Evolutionary conservation across 30 jellyfish, hydroid and myxozoan genomes (phyloP).

Genomic region (Turritopsis dohrnii): DNA sequence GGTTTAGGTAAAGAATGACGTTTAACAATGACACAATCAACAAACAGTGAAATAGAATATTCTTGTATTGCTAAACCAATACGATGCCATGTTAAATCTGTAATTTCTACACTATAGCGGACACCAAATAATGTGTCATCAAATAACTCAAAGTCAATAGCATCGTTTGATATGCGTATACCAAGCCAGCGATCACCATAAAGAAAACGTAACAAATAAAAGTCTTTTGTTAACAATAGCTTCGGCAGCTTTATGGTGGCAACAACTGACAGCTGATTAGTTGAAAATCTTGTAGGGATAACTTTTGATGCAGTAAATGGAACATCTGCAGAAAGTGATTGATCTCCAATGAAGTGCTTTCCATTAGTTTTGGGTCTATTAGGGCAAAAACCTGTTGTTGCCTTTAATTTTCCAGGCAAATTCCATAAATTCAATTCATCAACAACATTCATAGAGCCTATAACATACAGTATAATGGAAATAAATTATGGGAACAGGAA

Average conservation of each 20-base stretch:
- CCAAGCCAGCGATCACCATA: conserved; percentile 36
- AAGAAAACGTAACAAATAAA: conserved; percentile 21
- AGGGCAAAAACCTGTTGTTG: conserved; percentile 35
- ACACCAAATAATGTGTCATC: neutral
- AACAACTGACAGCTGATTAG: conserved; percentile 28
- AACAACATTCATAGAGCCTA: conserved; percentile 34
- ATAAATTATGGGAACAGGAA: no score
- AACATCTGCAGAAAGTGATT: neutral
- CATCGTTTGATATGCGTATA: conserved; percentile 2
- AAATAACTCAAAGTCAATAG: conserved; percentile 10
- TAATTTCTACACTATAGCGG: conserved; percentile 7
- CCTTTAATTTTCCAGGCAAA: neutral
- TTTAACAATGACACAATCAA: conserved; percentile 26
- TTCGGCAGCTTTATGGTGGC: conserved; percentile 31
- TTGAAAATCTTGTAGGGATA: neutral
- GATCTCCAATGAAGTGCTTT: conserved; percentile 4
- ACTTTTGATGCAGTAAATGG: conserved; percentile 30
- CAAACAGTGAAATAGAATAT: neutral
- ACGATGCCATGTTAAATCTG: conserved; percentile 37
- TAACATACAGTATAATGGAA: neutral
- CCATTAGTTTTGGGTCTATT: conserved; percentile 34
- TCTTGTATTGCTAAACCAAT: conserved; percentile 6
- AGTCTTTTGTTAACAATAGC: neutral
- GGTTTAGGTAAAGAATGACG: neutral
- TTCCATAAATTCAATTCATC: conserved; percentile 1